Percentiles rank a stretch among this genome's conserved stretches.
Evolutionary conservation across 2,113 vertebrate genomes (phyloP).

Genomic region (Antigone vipio): DNA sequence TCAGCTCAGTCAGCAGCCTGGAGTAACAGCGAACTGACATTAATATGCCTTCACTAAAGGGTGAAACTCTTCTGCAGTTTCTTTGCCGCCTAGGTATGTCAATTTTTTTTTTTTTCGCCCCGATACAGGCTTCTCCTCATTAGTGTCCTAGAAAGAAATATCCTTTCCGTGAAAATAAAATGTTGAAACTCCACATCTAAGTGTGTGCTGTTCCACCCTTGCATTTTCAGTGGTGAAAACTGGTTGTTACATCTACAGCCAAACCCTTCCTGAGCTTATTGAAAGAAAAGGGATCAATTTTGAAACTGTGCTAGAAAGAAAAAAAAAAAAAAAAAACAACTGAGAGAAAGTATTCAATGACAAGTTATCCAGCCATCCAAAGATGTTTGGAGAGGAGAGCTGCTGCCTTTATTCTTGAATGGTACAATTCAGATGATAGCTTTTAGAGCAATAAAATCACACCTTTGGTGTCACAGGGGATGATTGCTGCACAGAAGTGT

Average conservation of each 20-base stretch:
- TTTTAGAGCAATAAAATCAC: conserved; percentile 65
- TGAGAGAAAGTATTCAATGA: conserved; percentile 47
- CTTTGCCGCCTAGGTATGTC: background rate
- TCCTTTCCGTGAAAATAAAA: conserved; percentile 24
- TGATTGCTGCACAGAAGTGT: conserved; percentile 44
- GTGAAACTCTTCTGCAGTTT: background rate
- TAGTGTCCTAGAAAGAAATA: conserved; percentile 33
- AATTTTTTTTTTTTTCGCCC: background rate
- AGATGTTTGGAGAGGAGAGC: conserved; percentile 44
- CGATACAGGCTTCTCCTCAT: conserved; percentile 26
- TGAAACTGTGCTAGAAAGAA: conserved; percentile 30
- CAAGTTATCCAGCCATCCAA: conserved; percentile 47
- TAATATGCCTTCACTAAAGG: background rate
- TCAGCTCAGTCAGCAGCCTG: background rate
- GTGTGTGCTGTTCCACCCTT: conserved; percentile 27
- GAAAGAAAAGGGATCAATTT: conserved; percentile 63
- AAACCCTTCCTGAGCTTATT: conserved; percentile 15
- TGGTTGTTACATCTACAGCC: conserved; percentile 39
- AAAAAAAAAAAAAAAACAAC: background rate
- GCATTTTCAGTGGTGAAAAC: conserved; percentile 58
- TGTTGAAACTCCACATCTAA: conserved; percentile 16
- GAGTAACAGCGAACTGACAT: background rate
- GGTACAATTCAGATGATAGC: conserved; percentile 53
- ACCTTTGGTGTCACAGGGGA: conserved; percentile 29
- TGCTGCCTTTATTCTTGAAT: conserved; percentile 61